Conservation (phyloP, 1,140 invertebrate species). For the Acyrthosiphon pisum region DNA sequence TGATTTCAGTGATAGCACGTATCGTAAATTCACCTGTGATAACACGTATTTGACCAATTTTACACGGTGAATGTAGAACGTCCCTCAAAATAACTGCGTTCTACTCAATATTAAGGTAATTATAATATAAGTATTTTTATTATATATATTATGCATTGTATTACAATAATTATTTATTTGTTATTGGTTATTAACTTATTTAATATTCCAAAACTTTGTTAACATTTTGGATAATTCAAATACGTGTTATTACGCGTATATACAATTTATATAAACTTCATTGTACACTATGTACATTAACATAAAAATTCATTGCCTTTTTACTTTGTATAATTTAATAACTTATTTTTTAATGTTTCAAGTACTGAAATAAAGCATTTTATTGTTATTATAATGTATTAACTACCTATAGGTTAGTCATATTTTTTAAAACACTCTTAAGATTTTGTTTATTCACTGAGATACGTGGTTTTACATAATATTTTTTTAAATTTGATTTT, state of each 20-base stretch:
- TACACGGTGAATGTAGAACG: not conserved
- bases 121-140: not conserved
- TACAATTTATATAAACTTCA: not conserved
- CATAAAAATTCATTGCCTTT: no score
- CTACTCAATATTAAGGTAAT: not conserved
- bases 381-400: no score
- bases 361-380: no score
- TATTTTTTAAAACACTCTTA: no score
- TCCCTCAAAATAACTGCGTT: not conserved
- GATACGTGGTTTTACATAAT: no score
- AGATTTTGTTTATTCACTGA: no score
- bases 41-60: not conserved
- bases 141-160: not conserved
- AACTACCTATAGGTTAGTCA: no score
- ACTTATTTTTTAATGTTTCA: no score
- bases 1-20: not conserved
- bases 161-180: not conserved
- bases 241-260: slow-evolving; percentile 5
- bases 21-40: no score
- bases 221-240: not conserved
- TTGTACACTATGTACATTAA: no score
- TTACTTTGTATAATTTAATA: no score
- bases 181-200: not conserved
- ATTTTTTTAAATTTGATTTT: no score
- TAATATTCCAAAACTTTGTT: not conserved